Conservation (phyloP, 2,113 vertebrate genomes). For the Petromus typicus region DNA sequence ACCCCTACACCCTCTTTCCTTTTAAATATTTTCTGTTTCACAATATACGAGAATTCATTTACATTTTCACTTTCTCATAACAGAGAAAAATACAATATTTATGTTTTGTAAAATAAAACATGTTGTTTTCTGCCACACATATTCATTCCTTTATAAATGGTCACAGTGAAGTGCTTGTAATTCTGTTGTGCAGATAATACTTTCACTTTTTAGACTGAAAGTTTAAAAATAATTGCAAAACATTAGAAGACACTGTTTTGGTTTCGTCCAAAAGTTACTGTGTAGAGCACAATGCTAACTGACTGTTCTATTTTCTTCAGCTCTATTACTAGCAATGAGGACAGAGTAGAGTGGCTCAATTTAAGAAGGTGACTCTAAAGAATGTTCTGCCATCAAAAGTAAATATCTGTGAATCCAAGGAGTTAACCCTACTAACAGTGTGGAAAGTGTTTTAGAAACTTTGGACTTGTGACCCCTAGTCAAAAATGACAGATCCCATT, state of each 20-base stretch:
- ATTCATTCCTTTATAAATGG: constrained; percentile 11
- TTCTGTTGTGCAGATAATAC: not conserved
- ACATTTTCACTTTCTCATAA: too few relatives aligned
- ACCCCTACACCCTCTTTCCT: too few relatives aligned
- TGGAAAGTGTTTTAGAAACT: constrained; percentile 44
- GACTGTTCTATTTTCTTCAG: not conserved
- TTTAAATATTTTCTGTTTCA: too few relatives aligned
- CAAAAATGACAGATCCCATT: constrained; percentile 49
- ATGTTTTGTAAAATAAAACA: too few relatives aligned
- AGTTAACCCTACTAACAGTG: not conserved
- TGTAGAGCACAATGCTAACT: not conserved
- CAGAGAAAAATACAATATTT: too few relatives aligned
- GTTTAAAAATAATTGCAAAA: not conserved
- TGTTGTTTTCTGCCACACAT: not conserved
- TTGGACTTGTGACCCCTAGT: not conserved
- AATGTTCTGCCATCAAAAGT: not conserved
- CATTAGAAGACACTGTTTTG: not conserved
- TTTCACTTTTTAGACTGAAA: not conserved
- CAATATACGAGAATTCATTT: too few relatives aligned
- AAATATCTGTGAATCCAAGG: not conserved
- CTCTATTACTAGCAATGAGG: not conserved
- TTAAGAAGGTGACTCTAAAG: not conserved
- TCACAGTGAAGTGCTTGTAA: not conserved
- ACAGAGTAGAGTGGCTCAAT: not conserved
- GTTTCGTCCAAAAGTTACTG: not conserved